Evolutionary conservation across 2,113 vertebrate genomes (phyloP).

Genomic region (Calyptomena viridis): DNA sequence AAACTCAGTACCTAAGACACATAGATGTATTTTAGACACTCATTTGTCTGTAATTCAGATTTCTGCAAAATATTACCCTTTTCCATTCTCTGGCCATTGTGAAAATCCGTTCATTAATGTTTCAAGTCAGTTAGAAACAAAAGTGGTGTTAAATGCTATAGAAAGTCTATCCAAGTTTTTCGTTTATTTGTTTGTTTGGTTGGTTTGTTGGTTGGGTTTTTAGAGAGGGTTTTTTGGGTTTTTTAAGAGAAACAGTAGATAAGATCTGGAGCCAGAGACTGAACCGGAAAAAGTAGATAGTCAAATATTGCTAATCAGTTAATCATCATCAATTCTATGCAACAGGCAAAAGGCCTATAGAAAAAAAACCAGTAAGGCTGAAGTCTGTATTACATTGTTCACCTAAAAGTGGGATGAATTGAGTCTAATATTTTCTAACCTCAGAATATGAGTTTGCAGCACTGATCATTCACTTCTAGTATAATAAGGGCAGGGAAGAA

Average conservation of each 20-base stretch:
- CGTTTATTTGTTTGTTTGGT: not conserved
- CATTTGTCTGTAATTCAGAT: not conserved
- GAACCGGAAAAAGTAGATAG: not conserved
- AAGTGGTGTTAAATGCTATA: not conserved
- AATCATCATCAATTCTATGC: not conserved
- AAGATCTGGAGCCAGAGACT: not conserved
- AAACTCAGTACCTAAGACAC: not conserved
- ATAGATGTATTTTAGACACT: not conserved
- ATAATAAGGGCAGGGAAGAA: not conserved
- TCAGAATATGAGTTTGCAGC: not conserved
- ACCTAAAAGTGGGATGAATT: not conserved
- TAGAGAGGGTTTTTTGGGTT: too few relatives aligned
- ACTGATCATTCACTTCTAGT: not conserved
- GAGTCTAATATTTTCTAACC: not conserved
- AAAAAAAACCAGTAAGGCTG: too few relatives aligned
- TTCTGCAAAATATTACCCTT: not conserved
- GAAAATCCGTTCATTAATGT: not conserved
- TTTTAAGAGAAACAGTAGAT: not conserved
- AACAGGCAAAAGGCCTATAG: not conserved
- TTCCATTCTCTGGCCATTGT: not conserved
- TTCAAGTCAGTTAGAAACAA: not conserved
- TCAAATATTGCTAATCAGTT: not conserved
- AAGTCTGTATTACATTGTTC: not conserved
- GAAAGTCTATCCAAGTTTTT: not conserved
- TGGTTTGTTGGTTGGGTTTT: too few relatives aligned